Evolutionary conservation across 2,797 vertebrate genomes (phyloP).

Genomic region (Dicrostonyx torquatus): DNA sequence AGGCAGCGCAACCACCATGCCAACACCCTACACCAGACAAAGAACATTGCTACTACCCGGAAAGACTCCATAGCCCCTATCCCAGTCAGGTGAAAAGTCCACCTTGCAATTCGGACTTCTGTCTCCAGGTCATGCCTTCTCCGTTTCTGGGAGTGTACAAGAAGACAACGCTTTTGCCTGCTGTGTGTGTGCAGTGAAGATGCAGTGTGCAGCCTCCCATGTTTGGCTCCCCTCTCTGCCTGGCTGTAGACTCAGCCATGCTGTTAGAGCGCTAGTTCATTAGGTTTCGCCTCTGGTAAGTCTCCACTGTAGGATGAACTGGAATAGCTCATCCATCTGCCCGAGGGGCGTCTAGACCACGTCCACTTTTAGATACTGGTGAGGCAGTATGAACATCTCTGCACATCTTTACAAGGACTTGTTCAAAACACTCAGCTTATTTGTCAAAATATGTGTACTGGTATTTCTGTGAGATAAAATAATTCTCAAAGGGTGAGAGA

Average conservation of each 20-base stretch:
- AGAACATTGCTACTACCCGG: not conserved
- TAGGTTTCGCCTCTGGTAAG: not conserved
- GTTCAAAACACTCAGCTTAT: not conserved
- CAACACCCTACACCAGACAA: not conserved
- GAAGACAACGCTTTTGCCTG: not conserved
- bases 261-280: no score
- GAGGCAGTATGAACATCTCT: not conserved
- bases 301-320: not conserved
- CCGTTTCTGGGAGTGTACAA: no score
- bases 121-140: not conserved
- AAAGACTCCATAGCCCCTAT: not conserved
- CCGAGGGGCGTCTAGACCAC: not conserved
- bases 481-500: not conserved
- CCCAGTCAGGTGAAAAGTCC: not conserved
- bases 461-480: not conserved
- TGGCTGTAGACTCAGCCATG: not conserved
- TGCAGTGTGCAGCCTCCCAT: accelerated
- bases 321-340: not conserved
- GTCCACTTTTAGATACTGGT: not conserved
- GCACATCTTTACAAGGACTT: not conserved
- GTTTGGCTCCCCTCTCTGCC: not conserved
- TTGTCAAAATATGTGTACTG: not conserved
- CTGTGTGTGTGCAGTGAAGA: not conserved
- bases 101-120: not conserved
- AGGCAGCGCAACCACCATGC: not conserved